Percentiles rank a stretch among this genome's conserved stretches.
These are phyloP conservation scores for Phodopus roborovskii DNA, from an alignment of 2,113 vertebrate species.

Conservation along the genomic window DNA sequence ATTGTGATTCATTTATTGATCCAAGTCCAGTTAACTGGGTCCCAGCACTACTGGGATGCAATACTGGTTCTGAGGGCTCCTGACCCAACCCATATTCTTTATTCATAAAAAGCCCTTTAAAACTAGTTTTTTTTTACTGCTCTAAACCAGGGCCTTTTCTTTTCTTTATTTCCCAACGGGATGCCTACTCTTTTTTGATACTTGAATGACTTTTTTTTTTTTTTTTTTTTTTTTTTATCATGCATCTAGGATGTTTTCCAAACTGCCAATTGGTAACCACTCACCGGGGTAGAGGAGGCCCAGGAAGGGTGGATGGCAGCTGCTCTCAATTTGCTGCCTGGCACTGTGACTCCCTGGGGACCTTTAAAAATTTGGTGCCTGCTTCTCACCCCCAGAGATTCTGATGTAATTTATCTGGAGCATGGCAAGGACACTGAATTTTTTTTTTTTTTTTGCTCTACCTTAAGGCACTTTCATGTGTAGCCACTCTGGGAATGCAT, in stretches of 20 bases:
- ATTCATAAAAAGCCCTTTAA: background rate
- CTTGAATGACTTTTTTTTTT: slow-evolving; percentile 39
- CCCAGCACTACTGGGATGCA: background rate
- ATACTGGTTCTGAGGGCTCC: background rate
- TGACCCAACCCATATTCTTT: background rate
- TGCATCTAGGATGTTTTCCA: background rate
- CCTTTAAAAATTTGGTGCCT: background rate
- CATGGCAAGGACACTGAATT: background rate
- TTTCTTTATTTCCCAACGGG: background rate
- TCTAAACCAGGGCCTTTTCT: background rate
- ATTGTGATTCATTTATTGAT: background rate
- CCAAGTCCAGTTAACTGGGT: background rate
- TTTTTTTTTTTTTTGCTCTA: background rate
- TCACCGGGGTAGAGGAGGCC: background rate
- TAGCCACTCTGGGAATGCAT: background rate
- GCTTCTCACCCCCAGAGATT: background rate
- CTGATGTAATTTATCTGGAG: background rate
- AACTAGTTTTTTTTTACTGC: background rate
- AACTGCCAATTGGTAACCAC: background rate
- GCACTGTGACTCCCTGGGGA: background rate
- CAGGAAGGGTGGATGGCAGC: background rate
- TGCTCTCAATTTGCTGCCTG: slow-evolving; percentile 2
- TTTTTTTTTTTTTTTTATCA: slow-evolving; percentile 59
- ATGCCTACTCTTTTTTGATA: background rate
- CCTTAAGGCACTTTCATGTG: background rate